Percentiles rank a stretch among this genome's conserved stretches.
Evolutionary conservation across 2,888 invertebrate species (phyloP).

Genomic region (Cyaniris semiargus): DNA sequence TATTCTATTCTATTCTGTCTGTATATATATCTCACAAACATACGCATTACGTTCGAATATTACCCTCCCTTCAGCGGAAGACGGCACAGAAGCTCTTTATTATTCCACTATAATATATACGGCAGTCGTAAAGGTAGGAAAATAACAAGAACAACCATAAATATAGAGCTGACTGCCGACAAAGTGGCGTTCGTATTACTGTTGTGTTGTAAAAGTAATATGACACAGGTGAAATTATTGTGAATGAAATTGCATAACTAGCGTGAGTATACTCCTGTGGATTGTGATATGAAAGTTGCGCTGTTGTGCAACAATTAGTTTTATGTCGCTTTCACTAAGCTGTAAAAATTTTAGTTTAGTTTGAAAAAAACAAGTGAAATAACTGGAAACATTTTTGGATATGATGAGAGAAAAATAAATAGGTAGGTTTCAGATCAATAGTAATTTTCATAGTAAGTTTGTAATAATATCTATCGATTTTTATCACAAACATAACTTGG

Average conservation of each 20-base stretch:
- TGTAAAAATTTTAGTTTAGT: neutral
- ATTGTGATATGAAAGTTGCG: neutral
- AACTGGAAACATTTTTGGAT: neutral
- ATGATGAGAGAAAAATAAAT: no score
- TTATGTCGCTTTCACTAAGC: neutral
- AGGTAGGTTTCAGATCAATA: no score
- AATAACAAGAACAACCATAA: conserved; percentile 12
- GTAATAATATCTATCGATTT: no score
- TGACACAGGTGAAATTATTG: conserved; percentile 10
- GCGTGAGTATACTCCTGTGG: neutral
- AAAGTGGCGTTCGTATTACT: conserved; percentile 1
- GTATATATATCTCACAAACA: no score
- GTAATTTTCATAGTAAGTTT: no score
- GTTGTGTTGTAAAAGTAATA: conserved; percentile 7
- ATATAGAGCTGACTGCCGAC: neutral
- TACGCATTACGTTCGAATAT: neutral
- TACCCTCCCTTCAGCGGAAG: neutral
- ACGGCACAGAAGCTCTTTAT: neutral
- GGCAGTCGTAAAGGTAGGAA: neutral
- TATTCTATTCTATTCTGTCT: no score
- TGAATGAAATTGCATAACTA: conserved; percentile 3
- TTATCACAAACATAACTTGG: no score
- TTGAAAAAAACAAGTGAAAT: neutral
- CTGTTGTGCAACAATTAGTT: neutral
- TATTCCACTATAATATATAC: conserved; percentile 14